Evolutionary conservation across 2,113 vertebrate genomes (phyloP), one percentile per base, ranked within the genome.

Genomic region (Kobus ellipsiprymnus): DNA sequence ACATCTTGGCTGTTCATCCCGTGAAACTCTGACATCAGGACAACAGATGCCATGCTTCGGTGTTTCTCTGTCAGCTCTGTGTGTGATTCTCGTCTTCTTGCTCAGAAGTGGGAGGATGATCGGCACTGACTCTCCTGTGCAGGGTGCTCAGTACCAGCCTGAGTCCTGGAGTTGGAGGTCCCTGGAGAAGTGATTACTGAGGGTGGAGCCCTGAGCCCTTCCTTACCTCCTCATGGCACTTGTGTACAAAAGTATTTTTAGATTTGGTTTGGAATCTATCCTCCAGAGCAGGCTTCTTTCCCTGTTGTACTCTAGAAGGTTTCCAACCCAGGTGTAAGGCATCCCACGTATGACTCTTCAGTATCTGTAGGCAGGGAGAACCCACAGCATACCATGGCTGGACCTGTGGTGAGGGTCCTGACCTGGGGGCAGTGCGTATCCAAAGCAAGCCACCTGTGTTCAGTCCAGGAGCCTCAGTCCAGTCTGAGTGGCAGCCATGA

Each of bases 161-260:
- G 59, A 95, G 60, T 77, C 81, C 40, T 60, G 40, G 19, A 74
- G 83, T 36, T 71, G 30, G 2, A 25, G 44, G 36, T 52, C 54
- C 50, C 89, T 95, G 90, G 55, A 81, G 64, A 85, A 60, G 5
- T 55, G 48, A 55, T 77, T 15, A 14, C 59, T 60, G 54, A 71
- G 48, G 64, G 36, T 6, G 11, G 88, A 81, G 36, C 59, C 36
- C 33, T 17, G 36, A 93, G 33, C 17, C 59, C 36, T 25, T 57
- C 36, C 27, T 87, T 50, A 46, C 19, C 30, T 87, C 19, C 19
- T 87, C 50, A 57, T 6, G 59, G 13, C 44, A 84, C 67, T 60
- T 90, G 59, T 77, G 57, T 67, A 25, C 90, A 87, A 46, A 78
- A 40, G 44, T 83, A 80, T 40, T 67, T 82, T 71, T 50, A 81